Base-by-base conservation (phyloP, 2,797 vertebrate genomes). In the Todus mexicanus region DNA sequence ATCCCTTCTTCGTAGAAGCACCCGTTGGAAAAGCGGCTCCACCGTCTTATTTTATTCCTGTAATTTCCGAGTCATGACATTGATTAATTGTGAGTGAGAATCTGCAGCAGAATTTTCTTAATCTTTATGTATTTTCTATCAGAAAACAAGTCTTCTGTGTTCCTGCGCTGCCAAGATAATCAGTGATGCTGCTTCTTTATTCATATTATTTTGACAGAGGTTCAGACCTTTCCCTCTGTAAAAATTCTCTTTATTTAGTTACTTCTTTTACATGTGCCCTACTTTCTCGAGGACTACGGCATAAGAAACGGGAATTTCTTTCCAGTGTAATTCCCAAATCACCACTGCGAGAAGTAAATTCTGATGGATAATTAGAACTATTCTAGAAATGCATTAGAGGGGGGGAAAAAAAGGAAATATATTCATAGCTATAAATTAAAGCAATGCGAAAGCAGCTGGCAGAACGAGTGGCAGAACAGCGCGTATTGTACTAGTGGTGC, bases 101-200 rank as follows among this genome's bases (percentile, higher is more conserved):
- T 80, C 37, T 11, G 40, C 71, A 61, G 66, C 81, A 78, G 21
- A 35, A 63, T 91, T 63, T 50, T 40, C 48, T 40, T 77, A 56
- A 57, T 78, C 75, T 63, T 48, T n/a, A 27, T 33, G 42, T 7
- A 3, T 90, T 93, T 75, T 63, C 19, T 42, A 6, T 19, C 4
- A 47, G 73, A 54, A 92, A 86, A 37, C 15, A 64, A 70, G 45
- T 11, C 25, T 38, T 64, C 84, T 87, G 75, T 57, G 6, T 72
- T 94, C 76, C 77, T 88, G 61, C 53, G 26, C 68, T 93, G 89
- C 84, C 91, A 92, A 66, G 79, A 75, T 21, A 40, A 95, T 94
- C 57, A 27, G 50, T 7, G 66, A 37, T 53, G 81, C 66, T 61
- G 29, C 79, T 83, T 72, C 79, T 84, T 80, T 69, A 68, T 13